Conservation (phyloP, 2,888 invertebrate species). For the Tiliacea aurago region DNA sequence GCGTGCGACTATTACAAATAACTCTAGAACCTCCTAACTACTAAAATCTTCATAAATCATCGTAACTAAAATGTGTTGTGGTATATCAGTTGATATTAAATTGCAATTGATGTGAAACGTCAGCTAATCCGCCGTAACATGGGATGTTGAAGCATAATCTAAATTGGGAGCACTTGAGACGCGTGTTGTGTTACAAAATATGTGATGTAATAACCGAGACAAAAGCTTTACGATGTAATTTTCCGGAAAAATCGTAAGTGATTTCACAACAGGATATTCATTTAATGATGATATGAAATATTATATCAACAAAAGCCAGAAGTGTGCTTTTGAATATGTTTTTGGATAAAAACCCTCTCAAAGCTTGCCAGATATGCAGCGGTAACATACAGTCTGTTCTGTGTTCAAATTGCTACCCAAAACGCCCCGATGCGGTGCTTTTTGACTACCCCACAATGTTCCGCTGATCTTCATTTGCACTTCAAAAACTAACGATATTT, state of each 20-base stretch:
- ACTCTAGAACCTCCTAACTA: conserved; percentile 51
- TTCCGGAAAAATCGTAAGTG: conserved; percentile 73
- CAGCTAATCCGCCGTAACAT: conserved; percentile 52
- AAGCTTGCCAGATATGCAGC: neutral
- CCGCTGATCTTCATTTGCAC: neutral
- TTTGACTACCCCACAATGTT: neutral
- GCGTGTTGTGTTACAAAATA: conserved; percentile 85
- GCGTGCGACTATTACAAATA: conserved; percentile 77
- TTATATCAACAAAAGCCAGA: conserved; percentile 31
- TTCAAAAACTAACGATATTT: conserved; percentile 3
- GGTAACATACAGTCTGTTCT: neutral
- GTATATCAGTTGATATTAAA: conserved; percentile 51
- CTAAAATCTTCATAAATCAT: conserved; percentile 50
- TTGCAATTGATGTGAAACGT: conserved; percentile 58
- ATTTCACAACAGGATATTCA: conserved; percentile 61
- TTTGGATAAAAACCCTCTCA: neutral
- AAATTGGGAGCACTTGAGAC: conserved; percentile 83
- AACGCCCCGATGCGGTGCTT: neutral
- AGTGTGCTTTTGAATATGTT: conserved; percentile 4
- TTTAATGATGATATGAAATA: conserved; percentile 54
- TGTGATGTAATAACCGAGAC: conserved; percentile 83
- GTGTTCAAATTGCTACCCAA: neutral
- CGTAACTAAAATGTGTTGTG: conserved; percentile 59
- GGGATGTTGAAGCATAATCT: conserved; percentile 74
- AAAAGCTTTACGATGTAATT: conserved; percentile 74